These are phyloP conservation scores for Argopecten irradians DNA, from an alignment of 1,140 invertebrate genomes.

Conservation along the genomic window DNA sequence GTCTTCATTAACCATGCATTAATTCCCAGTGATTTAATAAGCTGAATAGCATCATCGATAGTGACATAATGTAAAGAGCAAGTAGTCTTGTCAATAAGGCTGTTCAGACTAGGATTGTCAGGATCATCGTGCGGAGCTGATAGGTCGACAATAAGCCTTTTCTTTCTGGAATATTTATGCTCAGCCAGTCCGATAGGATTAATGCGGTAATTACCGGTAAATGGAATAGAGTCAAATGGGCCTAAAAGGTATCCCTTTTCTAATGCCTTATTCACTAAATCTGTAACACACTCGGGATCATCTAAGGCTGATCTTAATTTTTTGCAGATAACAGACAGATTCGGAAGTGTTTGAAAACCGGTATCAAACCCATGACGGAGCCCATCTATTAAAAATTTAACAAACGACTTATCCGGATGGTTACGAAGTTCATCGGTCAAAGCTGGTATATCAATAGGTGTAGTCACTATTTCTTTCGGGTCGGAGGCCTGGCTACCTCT, in stretches of 20 bases:
- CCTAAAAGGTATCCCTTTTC: constrained; percentile 40
- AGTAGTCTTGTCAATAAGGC: too few species aligned
- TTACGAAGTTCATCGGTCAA: constrained; percentile 30
- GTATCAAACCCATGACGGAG: constrained; percentile 38
- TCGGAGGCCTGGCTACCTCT: too few species aligned
- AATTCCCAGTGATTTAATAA: too few species aligned
- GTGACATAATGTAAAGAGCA: too few species aligned
- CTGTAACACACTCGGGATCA: not conserved
- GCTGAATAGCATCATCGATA: too few species aligned
- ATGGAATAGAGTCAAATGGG: constrained; percentile 38
- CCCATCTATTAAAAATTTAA: not conserved
- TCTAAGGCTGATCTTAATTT: constrained; percentile 38
- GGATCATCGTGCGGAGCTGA: too few species aligned
- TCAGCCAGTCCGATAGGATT: too few species aligned
- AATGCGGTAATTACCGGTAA: not conserved
- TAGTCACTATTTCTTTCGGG: too few species aligned
- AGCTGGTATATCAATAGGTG: constrained; percentile 20
- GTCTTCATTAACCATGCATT: too few species aligned
- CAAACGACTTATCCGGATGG: constrained; percentile 36
- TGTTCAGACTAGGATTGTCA: too few species aligned
- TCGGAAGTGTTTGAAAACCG: constrained; percentile 13
- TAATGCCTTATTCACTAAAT: constrained; percentile 27
- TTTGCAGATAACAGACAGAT: constrained; percentile 32
- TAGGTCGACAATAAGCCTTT: too few species aligned
- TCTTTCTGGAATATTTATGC: too few species aligned